Evolutionary conservation across 2,797 vertebrate genomes (phyloP), one percentile per base, ranked within the genome.

Genomic region (Enteromius anoplus): DNA sequence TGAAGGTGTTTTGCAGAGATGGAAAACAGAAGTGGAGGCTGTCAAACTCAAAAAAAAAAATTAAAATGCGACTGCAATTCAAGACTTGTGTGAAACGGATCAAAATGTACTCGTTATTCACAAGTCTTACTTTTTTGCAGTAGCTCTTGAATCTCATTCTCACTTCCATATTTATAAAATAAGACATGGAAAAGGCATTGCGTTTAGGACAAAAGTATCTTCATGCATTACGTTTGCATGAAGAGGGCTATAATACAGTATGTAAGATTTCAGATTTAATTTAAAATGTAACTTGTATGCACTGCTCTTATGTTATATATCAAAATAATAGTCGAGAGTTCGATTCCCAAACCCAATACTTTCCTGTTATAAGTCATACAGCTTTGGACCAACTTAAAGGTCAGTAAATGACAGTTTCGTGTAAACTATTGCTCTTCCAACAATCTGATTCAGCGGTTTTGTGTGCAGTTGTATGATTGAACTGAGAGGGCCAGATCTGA

Each of bases 401-500:
- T 64, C 9, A 65, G 26, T 49, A 47, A 65, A 62, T 6, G 9
- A 34, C 12, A 23, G 23, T 34, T 72, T 72, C 34, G 19, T n/a
- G 49, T 15, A 32, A 75, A n/a, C 19, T n/a, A n/a, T 55, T 32
- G 11, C 49, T 55, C 37, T 58, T 29, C 23, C 42, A 37, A n/a
- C 37, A 64, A 47, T n/a, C 49, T 79, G 32, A 42, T 29, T 12
- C 5, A 69, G 32, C 4, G 11, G 47, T 53, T 53, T 55, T 55
- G 29, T 75, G 32, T 5, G 5, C 34, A n/a, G 32, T 21, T 58
- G 51, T 32, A 34, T 37, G 23, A 47, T 7, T 60, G 19, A 58
- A 47, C 55, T 23, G 12, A 47, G 12, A 72, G 68, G 19, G 69
- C 26, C 53, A 72, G 45, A 72, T 71, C 14, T 49, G 53, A 72